Conservation (phyloP, 2,797 vertebrate species). For the Hippocampus kuda region DNA sequence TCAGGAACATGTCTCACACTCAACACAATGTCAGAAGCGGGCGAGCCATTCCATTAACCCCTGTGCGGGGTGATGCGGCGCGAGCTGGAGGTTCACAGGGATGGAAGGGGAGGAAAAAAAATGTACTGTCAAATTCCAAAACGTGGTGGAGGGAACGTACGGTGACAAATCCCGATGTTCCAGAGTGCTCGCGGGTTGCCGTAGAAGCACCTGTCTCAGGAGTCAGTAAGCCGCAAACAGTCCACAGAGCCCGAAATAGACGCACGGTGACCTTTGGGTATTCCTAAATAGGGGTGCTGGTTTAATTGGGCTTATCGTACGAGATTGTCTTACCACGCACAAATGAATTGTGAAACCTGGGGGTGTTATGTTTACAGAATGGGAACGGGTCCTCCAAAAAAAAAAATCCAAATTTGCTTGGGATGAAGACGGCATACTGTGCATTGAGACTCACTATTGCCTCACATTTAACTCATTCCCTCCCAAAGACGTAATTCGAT, state of each 20-base stretch:
- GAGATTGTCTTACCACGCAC: conserved; percentile 43
- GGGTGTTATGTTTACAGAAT: conserved; percentile 28
- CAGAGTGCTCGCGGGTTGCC: conserved; percentile 9
- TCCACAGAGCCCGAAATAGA: conserved; percentile 46
- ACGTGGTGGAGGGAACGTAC: conserved; percentile 25
- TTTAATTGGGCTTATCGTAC: conserved; percentile 47
- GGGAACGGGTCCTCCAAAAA: too few relatives aligned
- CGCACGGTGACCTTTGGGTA: conserved; percentile 48
- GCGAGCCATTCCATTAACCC: conserved; percentile 39
- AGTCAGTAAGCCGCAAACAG: conserved; percentile 41
- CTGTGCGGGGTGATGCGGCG: background rate
- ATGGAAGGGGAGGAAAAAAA: conserved; percentile 12
- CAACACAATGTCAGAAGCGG: conserved; percentile 43
- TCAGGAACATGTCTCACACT: conserved; percentile 31
- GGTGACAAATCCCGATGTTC: conserved; percentile 35
- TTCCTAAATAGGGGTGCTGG: conserved; percentile 48
- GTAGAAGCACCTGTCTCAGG: conserved; percentile 48
- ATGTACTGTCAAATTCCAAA: conserved; percentile 39
- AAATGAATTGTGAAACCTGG: conserved; percentile 23
- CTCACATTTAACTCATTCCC: background rate
- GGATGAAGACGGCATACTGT: background rate
- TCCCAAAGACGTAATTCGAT: too few relatives aligned
- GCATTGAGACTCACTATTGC: background rate
- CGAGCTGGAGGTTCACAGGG: conserved; percentile 9
- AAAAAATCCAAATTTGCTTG: background rate